Conservation (phyloP, 2,797 vertebrate genomes). For the Prunella strophiata region DNA sequence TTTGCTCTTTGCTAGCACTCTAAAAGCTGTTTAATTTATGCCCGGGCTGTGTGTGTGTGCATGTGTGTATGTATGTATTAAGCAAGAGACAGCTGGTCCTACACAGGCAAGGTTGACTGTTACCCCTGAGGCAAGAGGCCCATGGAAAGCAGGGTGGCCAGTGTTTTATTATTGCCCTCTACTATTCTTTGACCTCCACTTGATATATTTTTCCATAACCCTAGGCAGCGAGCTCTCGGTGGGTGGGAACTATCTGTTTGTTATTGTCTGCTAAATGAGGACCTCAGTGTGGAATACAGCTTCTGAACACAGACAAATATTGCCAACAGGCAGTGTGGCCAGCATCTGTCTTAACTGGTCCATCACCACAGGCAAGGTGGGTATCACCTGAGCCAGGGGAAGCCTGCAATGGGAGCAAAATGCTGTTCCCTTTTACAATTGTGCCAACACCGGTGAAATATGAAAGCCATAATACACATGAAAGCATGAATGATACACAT, state of each 20-base stretch:
- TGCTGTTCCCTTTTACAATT: neutral
- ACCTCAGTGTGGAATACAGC: neutral
- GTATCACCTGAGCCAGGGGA: neutral
- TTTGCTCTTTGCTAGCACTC: conserved; percentile 7
- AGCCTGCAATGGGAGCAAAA: neutral
- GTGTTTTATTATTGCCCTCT: conserved; percentile 40
- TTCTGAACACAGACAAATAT: neutral
- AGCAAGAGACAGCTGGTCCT: conserved; percentile 36
- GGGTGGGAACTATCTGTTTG: conserved; percentile 33
- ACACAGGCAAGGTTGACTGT: conserved; percentile 34
- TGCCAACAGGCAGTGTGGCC: neutral
- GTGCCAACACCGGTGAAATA: neutral
- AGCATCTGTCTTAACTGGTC: neutral
- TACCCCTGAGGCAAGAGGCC: conserved; percentile 35
- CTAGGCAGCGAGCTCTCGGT: conserved; percentile 23
- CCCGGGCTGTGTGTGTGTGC: neutral
- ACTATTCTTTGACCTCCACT: conserved; percentile 34
- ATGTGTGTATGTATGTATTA: neutral
- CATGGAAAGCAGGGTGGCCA: conserved; percentile 14
- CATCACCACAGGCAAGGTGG: neutral
- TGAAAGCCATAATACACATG: neutral
- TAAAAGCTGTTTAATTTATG: conserved; percentile 25
- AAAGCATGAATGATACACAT: neutral
- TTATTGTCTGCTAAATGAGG: conserved; percentile 12
- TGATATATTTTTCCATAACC: conserved; percentile 65